Percentiles rank a stretch among this genome's conserved stretches.
Evolutionary conservation across 2,797 vertebrate species (phyloP).

Genomic region (Hoplostethus atlanticus): DNA sequence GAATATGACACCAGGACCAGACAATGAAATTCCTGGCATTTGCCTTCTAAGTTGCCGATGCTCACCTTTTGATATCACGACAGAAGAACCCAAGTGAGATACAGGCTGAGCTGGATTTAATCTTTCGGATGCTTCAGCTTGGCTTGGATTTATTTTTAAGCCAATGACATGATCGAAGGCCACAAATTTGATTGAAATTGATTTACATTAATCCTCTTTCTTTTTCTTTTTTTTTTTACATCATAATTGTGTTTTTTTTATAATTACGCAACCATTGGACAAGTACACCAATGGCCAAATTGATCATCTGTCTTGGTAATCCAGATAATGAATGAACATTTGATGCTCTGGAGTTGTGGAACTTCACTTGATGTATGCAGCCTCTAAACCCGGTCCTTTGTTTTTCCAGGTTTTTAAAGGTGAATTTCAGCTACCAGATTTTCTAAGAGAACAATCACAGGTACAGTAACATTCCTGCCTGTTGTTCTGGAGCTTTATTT

Average conservation of each 20-base stretch:
- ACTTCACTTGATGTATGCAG: constrained; percentile 36
- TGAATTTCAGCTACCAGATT: constrained; percentile 98
- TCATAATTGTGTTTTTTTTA: too few species aligned
- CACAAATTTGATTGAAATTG: not conserved
- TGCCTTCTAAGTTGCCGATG: not conserved
- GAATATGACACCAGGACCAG: constrained; percentile 13
- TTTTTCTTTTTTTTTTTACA: too few species aligned
- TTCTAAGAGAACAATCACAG: constrained; percentile 93
- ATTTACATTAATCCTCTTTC: not conserved
- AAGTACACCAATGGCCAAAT: not conserved
- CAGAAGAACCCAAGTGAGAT: not conserved
- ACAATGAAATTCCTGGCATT: not conserved
- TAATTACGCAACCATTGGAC: too few species aligned
- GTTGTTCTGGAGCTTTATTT: constrained; percentile 61
- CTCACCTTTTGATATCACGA: not conserved
- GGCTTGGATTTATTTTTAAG: not conserved
- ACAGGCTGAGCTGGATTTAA: not conserved
- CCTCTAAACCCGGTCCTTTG: constrained; percentile 81
- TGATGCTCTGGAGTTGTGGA: constrained; percentile 35
- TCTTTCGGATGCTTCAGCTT: not conserved
- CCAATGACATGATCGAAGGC: not conserved
- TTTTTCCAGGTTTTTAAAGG: constrained; percentile 95
- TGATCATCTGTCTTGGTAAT: not conserved
- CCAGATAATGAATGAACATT: constrained; percentile 21
- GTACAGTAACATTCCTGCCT: constrained; percentile 87